These are phyloP conservation scores for Lerema accius DNA, from an alignment of 1,140 invertebrate genomes.

Conservation along the genomic window DNA sequence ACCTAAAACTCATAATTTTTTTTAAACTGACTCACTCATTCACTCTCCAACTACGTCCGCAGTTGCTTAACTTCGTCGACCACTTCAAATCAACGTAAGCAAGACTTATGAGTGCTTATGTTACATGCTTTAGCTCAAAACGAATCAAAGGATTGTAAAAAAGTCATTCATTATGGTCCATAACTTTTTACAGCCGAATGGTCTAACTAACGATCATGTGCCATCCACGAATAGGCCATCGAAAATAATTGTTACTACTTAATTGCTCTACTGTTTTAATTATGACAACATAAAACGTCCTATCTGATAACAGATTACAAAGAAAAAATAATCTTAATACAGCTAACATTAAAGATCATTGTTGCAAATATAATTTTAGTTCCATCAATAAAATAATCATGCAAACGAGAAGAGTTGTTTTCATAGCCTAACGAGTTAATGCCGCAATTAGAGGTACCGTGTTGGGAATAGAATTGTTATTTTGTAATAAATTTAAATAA, in stretches of 20 bases:
- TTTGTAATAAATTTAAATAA: conserved; percentile 26
- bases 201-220: no score
- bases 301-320: neutral
- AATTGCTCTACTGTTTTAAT: neutral
- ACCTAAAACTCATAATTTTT: no score
- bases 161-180: no score
- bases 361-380: neutral
- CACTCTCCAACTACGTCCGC: no score
- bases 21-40: no score
- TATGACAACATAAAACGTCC: neutral
- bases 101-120: no score
- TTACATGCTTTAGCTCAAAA: no score
- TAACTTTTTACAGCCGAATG: no score
- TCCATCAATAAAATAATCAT: neutral
- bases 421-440: conserved; percentile 38
- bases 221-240: neutral
- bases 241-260: neutral
- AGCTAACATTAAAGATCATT: neutral
- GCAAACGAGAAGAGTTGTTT: conserved; percentile 24
- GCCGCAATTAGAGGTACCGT: conserved; percentile 38
- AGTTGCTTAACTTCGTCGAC: no score
- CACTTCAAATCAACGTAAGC: no score
- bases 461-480: conserved; percentile 17
- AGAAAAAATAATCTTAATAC: neutral
- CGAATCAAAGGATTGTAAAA: no score